Base-by-base conservation (phyloP, 2,888 invertebrate genomes). In the Drosophila tanythrix region DNA sequence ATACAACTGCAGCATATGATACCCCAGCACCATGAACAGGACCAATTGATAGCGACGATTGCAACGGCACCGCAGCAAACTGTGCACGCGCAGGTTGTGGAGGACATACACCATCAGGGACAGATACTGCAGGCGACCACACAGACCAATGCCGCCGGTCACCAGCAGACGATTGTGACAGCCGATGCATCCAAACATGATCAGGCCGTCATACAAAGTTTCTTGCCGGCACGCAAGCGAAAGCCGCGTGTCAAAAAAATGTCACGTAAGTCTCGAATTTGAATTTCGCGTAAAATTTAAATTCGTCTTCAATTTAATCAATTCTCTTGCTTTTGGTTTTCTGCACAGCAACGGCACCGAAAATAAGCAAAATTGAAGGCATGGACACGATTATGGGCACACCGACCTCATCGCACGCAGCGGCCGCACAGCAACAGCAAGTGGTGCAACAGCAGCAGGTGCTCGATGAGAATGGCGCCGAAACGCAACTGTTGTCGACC, bases 171-270 rank as follows among this genome's bases (percentile, higher is more conserved):
- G 60, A 93, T 92, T 82, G 82, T 92, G 71, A 92, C 93, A 66
- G 83, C 90, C 11, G 92, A 93, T 66, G 93, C 94, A 48, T 84
- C 88, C 79, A 93, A 79, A 68, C 92, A 93, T 83, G 85, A 85
- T 46, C 85, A 85, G 88, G 85, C 85, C 58, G 93, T 92, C 29
- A 93, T 94, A 61, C 94, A 94, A 82, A 93, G 94, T 61, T 94
- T 94, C 81, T 93, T 94, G 67, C 94, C 94, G 36, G 93, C 94
- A 56, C 93, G 94, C 38, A 93, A 94, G 78, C 93, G 94, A 62
- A 94, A 94, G 89, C 94, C 94, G 70, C 93, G 94, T 75, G 93
- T 94, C 73, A 94, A 94, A 80, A 93, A 93, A 85, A 91, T 92
- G 89, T 91, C 92, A 76, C 92, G 92, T 92, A 90, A 89, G 92